Evolutionary conservation across 2,888 invertebrate species (phyloP).

Genomic region (Unio pictorum): DNA sequence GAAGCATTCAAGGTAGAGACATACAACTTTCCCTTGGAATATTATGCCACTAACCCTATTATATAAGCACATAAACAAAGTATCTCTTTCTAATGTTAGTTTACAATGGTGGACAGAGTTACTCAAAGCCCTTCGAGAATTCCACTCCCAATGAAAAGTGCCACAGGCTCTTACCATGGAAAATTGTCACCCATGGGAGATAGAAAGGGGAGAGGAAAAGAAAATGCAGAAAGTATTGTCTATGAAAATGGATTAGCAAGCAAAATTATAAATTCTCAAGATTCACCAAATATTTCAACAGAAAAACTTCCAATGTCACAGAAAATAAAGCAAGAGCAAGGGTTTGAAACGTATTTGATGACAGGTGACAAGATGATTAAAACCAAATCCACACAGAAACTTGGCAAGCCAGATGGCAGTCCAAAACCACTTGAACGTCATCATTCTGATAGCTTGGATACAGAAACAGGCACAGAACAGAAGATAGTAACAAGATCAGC

Average conservation of each 20-base stretch:
- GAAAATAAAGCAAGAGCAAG: constrained; percentile 32
- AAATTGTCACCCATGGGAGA: too few species aligned
- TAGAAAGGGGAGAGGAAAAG: too few species aligned
- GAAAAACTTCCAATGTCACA: too few species aligned
- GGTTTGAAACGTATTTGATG: constrained; percentile 85
- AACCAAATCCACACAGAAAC: constrained; percentile 78
- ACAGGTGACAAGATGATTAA: constrained; percentile 96
- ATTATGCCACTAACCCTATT: too few species aligned
- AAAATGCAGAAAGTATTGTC: constrained; percentile 3
- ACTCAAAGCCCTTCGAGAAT: constrained; percentile 57
- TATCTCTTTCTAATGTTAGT: too few species aligned
- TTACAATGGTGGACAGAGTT: constrained; percentile 36
- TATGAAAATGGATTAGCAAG: constrained; percentile 18
- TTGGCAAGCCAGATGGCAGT: constrained; percentile 29
- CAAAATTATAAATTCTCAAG: neutral
- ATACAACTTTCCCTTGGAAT: too few species aligned
- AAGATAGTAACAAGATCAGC: constrained; percentile 21
- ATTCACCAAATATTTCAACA: neutral
- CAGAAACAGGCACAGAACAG: constrained; percentile 17
- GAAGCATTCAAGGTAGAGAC: too few species aligned
- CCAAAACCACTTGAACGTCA: constrained; percentile 35
- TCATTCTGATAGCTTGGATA: constrained; percentile 36
- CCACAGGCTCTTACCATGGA: constrained; percentile 3
- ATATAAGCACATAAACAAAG: too few species aligned
- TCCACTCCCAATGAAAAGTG: constrained; percentile 45